These are phyloP conservation scores for Labeo calbasu DNA, from an alignment of 2,797 vertebrate species.

Conservation along the genomic window DNA sequence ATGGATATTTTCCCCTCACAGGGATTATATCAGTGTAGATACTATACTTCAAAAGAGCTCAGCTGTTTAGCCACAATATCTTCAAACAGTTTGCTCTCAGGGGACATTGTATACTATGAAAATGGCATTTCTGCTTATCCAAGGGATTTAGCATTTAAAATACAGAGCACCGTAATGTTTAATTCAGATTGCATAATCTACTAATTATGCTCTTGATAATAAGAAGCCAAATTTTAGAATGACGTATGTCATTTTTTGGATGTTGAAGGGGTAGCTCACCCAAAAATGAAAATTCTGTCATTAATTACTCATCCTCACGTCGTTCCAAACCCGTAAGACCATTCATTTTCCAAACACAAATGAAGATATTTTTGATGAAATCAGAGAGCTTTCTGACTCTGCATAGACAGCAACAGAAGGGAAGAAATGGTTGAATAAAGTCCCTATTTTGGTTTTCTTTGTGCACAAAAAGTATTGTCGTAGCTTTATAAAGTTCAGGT, in stretches of 20 bases:
- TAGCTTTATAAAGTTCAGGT: no score
- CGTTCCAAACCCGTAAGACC: no score
- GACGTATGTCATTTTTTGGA: not conserved
- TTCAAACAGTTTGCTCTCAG: slow-evolving; percentile 2
- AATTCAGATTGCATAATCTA: not conserved
- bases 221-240: not conserved
- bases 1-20: not conserved
- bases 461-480: no score
- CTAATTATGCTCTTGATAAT: not conserved
- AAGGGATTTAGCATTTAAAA: slow-evolving; percentile 1
- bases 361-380: no score
- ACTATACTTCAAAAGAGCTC: not conserved
- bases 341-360: no score
- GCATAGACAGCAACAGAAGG: no score
- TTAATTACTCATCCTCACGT: no score
- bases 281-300: no score
- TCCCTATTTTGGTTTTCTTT: no score
- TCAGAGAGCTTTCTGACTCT: no score
- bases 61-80: slow-evolving; percentile 16
- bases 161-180: not conserved
- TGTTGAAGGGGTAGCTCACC: not conserved
- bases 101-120: not conserved
- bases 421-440: no score
- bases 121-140: not conserved
- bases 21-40: not conserved